Conservation (phyloP, 2,113 vertebrate genomes). For the Neoarius graeffei region DNA sequence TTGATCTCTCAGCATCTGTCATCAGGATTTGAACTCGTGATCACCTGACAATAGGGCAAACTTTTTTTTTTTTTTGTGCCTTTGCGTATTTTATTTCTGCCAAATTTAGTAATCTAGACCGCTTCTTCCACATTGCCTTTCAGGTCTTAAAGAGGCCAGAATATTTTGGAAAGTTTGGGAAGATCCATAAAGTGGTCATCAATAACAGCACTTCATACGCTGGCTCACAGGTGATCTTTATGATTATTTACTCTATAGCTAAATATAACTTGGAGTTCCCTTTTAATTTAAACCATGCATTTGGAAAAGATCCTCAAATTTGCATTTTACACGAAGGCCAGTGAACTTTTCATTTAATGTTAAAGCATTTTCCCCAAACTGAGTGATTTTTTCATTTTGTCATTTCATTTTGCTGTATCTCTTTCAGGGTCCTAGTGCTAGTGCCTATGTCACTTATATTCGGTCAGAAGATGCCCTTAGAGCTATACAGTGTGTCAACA, state of each 20-base stretch:
- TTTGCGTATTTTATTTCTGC: neutral
- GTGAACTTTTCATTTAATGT: neutral
- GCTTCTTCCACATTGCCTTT: conserved; percentile 40
- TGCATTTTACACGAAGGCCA: neutral
- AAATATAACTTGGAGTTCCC: neutral
- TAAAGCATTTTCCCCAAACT: neutral
- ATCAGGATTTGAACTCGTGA: neutral
- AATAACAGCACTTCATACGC: conserved; percentile 94
- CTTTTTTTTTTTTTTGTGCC: neutral
- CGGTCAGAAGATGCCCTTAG: conserved; percentile 90
- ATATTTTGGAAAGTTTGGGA: conserved; percentile 93
- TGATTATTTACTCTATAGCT: neutral
- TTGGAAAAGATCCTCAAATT: neutral
- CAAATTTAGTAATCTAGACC: neutral
- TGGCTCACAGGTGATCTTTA: conserved; percentile 84
- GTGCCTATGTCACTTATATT: conserved; percentile 89
- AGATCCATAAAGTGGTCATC: conserved; percentile 94
- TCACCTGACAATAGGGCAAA: neutral
- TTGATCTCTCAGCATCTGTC: neutral
- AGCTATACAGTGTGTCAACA: conserved; percentile 91
- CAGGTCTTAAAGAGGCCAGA: conserved; percentile 91
- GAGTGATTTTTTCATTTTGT: neutral
- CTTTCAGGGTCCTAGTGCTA: conserved; percentile 87
- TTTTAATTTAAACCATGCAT: neutral
- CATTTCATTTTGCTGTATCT: neutral